These are phyloP conservation scores for Noturus placidus DNA, from an alignment of 2,113 vertebrate genomes.

Conservation along the genomic window DNA sequence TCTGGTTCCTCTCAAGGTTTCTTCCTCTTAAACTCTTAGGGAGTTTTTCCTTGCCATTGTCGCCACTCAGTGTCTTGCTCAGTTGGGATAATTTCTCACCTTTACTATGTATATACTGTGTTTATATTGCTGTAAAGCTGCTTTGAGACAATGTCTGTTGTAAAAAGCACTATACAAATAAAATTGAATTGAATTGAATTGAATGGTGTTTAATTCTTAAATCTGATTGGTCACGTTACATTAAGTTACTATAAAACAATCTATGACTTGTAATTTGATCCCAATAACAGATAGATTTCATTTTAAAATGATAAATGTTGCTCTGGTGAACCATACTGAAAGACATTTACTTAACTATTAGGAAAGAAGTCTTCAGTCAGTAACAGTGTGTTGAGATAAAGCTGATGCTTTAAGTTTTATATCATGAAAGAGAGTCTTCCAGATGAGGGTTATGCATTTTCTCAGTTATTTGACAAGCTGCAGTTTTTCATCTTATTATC, in stretches of 20 bases:
- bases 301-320: background rate
- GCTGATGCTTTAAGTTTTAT: background rate
- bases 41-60: too few species aligned
- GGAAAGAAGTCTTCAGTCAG: background rate
- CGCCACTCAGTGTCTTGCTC: too few species aligned
- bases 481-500: background rate
- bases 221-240: background rate
- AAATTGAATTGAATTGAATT: too few species aligned
- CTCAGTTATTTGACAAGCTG: background rate
- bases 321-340: background rate
- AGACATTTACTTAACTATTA: background rate
- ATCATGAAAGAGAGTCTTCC: background rate
- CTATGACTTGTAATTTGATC: background rate
- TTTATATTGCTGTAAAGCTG: too few species aligned
- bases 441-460: background rate
- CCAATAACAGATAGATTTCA: background rate
- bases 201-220: background rate
- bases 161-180: too few species aligned
- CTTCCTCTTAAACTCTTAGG: too few species aligned
- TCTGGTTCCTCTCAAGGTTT: too few species aligned
- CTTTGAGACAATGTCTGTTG: too few species aligned
- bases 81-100: too few species aligned
- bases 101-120: too few species aligned
- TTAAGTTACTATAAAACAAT: background rate
- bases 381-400: background rate